Evolutionary conservation across 2,797 vertebrate species (phyloP).

Genomic region (Brachyalestes nurse): DNA sequence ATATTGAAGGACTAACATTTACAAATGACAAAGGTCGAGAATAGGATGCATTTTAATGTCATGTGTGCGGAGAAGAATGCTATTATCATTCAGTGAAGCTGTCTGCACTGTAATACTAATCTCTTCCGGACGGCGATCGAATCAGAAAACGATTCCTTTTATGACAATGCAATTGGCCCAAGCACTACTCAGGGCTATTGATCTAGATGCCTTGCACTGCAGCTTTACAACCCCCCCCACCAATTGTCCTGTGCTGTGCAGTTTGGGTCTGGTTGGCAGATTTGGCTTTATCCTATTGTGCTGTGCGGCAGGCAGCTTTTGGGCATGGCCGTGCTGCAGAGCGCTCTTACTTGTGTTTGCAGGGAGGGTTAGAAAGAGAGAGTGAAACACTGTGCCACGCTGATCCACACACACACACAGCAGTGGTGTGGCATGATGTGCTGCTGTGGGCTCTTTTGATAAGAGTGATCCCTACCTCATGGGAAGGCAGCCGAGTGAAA

Average conservation of each 20-base stretch:
- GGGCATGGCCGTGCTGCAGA: slow-evolving; percentile 13
- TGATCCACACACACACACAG: slow-evolving; percentile 45
- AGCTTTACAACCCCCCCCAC: slow-evolving; percentile 8
- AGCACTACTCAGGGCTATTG: slow-evolving; percentile 22
- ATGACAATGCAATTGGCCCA: neutral
- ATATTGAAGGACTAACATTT: slow-evolving; percentile 5
- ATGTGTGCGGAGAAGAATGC: neutral
- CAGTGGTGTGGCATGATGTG: slow-evolving; percentile 38
- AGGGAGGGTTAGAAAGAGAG: slow-evolving; percentile 37
- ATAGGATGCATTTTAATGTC: slow-evolving; percentile 15
- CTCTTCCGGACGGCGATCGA: neutral
- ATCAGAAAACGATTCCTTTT: slow-evolving; percentile 25
- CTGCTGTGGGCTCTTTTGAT: slow-evolving; percentile 60
- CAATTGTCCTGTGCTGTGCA: slow-evolving; percentile 8
- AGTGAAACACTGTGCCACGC: slow-evolving; percentile 41
- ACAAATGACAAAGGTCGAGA: slow-evolving; percentile 13
- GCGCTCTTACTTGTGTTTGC: slow-evolving; percentile 40
- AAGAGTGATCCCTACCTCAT: slow-evolving; percentile 60
- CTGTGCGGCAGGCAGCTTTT: slow-evolving; percentile 38
- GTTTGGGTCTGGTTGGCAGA: slow-evolving; percentile 37
- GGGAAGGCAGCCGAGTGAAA: slow-evolving; percentile 58
- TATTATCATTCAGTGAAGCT: neutral
- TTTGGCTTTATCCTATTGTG: slow-evolving; percentile 51
- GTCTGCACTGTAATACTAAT: slow-evolving; percentile 12
- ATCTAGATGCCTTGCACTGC: neutral